These are phyloP conservation scores for Heliconius aoede DNA, from an alignment of 2,888 invertebrate genomes.

Conservation along the genomic window DNA sequence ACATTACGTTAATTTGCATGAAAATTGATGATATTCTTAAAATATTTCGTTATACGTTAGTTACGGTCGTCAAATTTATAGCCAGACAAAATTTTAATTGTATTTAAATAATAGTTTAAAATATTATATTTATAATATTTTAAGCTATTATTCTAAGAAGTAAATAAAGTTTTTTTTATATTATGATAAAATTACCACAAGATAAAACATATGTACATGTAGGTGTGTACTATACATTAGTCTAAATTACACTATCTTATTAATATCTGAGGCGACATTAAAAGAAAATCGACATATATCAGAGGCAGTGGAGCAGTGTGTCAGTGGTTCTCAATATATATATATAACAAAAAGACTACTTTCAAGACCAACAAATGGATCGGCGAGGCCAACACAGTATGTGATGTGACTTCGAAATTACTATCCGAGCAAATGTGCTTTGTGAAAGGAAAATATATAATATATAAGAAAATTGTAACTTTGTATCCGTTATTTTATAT, in stretches of 20 bases:
- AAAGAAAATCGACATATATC: slow-evolving; percentile 17
- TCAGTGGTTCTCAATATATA: slow-evolving; percentile 13
- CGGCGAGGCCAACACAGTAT: not conserved
- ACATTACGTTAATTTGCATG: not conserved
- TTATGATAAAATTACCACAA: too few relatives aligned
- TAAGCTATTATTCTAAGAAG: too few relatives aligned
- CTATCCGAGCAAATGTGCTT: not conserved
- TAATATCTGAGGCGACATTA: not conserved
- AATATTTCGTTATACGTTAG: slow-evolving; percentile 16
- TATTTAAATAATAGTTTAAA: slow-evolving; percentile 16
- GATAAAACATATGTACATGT: too few relatives aligned
- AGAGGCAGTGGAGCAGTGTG: slow-evolving; percentile 32
- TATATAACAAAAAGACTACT: slow-evolving; percentile 25
- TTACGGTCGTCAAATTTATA: not conserved
- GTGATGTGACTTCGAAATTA: slow-evolving; percentile 1
- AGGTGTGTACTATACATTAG: too few relatives aligned
- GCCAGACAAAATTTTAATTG: too few relatives aligned
- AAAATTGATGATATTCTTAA: slow-evolving; percentile 1
- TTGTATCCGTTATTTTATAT: not conserved
- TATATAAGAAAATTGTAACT: not conserved
- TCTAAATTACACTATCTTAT: slow-evolving; percentile 7
- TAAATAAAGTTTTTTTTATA: too few relatives aligned
- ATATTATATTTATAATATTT: too few relatives aligned
- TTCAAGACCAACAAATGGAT: slow-evolving; percentile 20
- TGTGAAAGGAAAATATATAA: not conserved